A percentile compares a stretch with the other conserved stretches of the same genome.
phyloP scores from a whole-genome alignment of 2,888 invertebrate genomes.

The Chorisops tibialis region DNA sequence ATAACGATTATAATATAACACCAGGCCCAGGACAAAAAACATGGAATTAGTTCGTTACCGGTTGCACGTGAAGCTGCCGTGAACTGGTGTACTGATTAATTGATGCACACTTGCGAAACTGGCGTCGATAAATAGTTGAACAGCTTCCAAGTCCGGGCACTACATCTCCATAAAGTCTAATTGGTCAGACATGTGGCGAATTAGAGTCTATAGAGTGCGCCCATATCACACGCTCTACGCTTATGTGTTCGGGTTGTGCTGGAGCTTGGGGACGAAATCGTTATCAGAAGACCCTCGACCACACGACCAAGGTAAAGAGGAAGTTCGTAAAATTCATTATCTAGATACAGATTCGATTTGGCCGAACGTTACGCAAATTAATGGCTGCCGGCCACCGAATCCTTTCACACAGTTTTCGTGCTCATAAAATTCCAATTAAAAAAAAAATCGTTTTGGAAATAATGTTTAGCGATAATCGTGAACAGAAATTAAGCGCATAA shows the following conservation, averaged over 20 bases:
- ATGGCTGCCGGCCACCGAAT: no score
- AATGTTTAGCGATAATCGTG: no score
- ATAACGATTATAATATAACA: slow-evolving; percentile 16
- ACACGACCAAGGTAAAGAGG: background rate
- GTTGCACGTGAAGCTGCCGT: slow-evolving; percentile 1
- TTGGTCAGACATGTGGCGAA: slow-evolving; percentile 18
- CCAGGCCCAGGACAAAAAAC: background rate
- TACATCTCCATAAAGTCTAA: slow-evolving; percentile 17
- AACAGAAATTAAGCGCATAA: no score
- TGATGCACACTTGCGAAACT: slow-evolving; percentile 13
- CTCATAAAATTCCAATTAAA: no score
- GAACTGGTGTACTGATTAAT: slow-evolving; percentile 27
- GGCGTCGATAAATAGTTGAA: slow-evolving; percentile 27
- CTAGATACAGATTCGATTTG: background rate
- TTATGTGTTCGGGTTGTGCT: no score
- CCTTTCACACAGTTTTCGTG: no score
- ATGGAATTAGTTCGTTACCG: background rate
- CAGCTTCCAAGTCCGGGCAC: slow-evolving; percentile 5
- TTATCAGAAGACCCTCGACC: background rate
- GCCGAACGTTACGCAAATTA: background rate
- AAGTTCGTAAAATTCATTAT: slow-evolving; percentile 3
- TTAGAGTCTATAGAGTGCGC: background rate
- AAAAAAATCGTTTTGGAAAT: no score
- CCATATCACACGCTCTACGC: no score
- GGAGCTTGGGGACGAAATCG: background rate